A percentile compares a stretch with the other conserved stretches of the same genome.
These are phyloP conservation scores for Chymomyza costata DNA, from an alignment of 1,140 invertebrate species.

Conservation along the genomic window DNA sequence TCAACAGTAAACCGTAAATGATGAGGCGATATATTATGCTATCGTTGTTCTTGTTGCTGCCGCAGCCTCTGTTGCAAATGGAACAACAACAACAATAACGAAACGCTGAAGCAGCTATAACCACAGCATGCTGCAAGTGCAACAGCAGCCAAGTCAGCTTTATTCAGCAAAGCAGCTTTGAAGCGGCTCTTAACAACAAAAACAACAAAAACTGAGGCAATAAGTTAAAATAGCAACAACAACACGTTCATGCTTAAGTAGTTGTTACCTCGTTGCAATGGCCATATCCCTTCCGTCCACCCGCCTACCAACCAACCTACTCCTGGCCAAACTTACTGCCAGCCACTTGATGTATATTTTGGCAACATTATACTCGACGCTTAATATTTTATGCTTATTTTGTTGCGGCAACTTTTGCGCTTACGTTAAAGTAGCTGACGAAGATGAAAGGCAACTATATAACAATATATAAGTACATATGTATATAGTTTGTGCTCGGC, in stretches of 20 bases:
- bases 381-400: constrained; percentile 70
- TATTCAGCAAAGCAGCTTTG: neutral
- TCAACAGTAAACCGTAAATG: constrained; percentile 55
- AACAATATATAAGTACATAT: too few species aligned
- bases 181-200: constrained; percentile 32
- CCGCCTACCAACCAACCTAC: constrained; percentile 34
- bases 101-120: too few species aligned
- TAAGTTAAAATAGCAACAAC: constrained; percentile 54
- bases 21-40: constrained; percentile 61
- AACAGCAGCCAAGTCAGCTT: constrained; percentile 9
- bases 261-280: constrained; percentile 39
- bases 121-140: neutral
- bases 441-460: neutral
- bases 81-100: constrained; percentile 15
- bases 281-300: constrained; percentile 2
- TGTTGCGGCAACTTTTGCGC: constrained; percentile 44
- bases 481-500: constrained; percentile 61
- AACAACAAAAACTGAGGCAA: too few species aligned
- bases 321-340: constrained; percentile 16
- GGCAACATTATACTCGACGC: constrained; percentile 55
- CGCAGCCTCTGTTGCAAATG: constrained; percentile 2
- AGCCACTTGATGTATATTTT: constrained; percentile 35
- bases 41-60: too few species aligned
- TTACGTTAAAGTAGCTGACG: too few species aligned
- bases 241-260: constrained; percentile 44